Percentiles rank a stretch among this genome's conserved stretches.
Conservation (phyloP, 2,888 invertebrate species). For the Elmis aenea region DNA sequence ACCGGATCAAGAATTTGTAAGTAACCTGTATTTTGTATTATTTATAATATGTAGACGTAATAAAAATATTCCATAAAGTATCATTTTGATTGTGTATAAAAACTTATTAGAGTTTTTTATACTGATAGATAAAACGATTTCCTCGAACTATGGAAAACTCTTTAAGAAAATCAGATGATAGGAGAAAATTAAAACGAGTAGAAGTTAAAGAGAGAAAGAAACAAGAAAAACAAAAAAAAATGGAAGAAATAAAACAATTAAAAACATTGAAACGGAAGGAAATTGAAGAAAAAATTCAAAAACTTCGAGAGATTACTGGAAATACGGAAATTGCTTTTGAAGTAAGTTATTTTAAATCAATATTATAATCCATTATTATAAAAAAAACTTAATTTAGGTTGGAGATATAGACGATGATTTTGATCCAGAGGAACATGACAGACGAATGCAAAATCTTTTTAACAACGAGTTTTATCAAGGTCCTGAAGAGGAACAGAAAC, state of each 20-base stretch:
- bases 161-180: constrained; percentile 73
- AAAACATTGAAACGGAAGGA: constrained; percentile 85
- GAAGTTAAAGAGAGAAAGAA: constrained; percentile 70
- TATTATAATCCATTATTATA: constrained; percentile 4
- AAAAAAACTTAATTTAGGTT: constrained; percentile 48
- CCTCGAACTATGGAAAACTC: constrained; percentile 81
- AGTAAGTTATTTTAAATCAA: constrained; percentile 35
- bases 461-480: constrained; percentile 81
- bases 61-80: no score
- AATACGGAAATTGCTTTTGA: constrained; percentile 65
- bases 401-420: constrained; percentile 86
- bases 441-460: constrained; percentile 80
- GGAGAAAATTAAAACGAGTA: constrained; percentile 71
- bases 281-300: constrained; percentile 82
- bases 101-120: constrained; percentile 11
- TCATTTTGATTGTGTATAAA: no score
- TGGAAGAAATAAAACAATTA: constrained; percentile 81
- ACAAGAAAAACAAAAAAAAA: constrained; percentile 71
- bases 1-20: constrained; percentile 85
- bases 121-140: constrained; percentile 72
- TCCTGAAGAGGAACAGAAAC: constrained; percentile 68
- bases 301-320: constrained; percentile 84
- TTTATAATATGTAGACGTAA: no score
- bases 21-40: no score
- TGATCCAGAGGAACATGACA: constrained; percentile 84